Percentiles rank a stretch among this genome's conserved stretches.
These are phyloP conservation scores for Muscicapa comitata DNA, from an alignment of 2,797 vertebrate species.

Conservation along the genomic window DNA sequence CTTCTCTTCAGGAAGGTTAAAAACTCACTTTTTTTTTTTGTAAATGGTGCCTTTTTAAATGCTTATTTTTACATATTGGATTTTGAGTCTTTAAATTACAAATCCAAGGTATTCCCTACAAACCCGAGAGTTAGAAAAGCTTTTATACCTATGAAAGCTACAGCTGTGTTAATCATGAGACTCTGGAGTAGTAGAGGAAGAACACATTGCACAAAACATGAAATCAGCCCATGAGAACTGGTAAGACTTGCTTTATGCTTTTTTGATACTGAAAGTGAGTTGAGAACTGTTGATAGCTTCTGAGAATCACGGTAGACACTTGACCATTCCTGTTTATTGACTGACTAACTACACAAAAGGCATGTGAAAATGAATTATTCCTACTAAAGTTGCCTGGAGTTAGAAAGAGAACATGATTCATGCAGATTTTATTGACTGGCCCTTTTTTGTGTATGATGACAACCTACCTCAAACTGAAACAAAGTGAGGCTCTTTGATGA, in stretches of 20 bases:
- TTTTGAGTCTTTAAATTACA: neutral
- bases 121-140: neutral
- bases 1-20: neutral
- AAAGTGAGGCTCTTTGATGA: neutral
- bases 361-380: neutral
- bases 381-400: neutral
- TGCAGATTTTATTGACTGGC: neutral
- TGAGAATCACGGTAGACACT: neutral
- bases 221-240: neutral
- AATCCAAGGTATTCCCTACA: neutral
- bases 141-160: neutral
- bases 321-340: neutral
- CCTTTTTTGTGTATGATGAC: neutral
- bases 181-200: neutral
- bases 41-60: neutral
- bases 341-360: neutral
- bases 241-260: neutral
- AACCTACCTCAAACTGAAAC: neutral
- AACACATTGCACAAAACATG: neutral
- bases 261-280: neutral
- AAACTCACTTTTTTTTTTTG: neutral
- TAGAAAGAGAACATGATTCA: neutral
- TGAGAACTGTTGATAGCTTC: neutral
- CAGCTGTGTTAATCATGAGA: neutral
- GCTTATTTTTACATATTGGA: neutral